Evolutionary conservation across 1,140 invertebrate genomes (phyloP), one percentile per base, ranked within the genome.

Genomic region (Theocolax elegans): DNA sequence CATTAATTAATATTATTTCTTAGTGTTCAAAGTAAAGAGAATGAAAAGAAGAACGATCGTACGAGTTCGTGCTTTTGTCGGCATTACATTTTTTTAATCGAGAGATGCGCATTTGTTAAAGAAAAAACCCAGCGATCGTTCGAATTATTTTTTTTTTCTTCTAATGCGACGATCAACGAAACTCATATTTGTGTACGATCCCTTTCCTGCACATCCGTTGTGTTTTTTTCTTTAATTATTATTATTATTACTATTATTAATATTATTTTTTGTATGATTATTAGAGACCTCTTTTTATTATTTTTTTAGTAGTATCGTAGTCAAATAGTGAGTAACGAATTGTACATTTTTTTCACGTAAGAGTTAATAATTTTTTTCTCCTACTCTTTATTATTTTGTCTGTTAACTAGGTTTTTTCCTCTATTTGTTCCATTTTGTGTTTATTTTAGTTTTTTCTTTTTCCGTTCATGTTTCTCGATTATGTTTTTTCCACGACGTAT

Each of bases 381-480:
- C n/a, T 48, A 58, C 44, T 23, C 31, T 63, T 23, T 29, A 49
- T 66, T 70, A 54, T 56, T 70, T 71, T 66, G 40, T 51, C 69
- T 65, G 62, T 71, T 71, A 59, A 56, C 54, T 71, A 65, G 54
- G 46, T 64, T 65, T 60, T 65, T 71, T 46, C 51, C 59, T 23
- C 56, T 27, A 65, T 71, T 71, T 29, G 49, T 70, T 65, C 51
- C 4, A 64, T 63, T 70, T 56, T 70, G 51, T 70, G 67, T 63
- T 70, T 60, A n/a, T 58, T 51, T 65, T 72, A 62, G 40, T 48
- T 64, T 49, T 68, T 63, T 54, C 17, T 19, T 48, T 70, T 63
- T 64, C 59, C 59, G 62, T 65, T 65, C 42, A 59, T 65, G 68
- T 71, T 71, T 71, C 51, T 59, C 67, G 35, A 63, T 64, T 71